Conservation (phyloP, 1,140 invertebrate genomes). For the Heliconius eleuchia region DNA sequence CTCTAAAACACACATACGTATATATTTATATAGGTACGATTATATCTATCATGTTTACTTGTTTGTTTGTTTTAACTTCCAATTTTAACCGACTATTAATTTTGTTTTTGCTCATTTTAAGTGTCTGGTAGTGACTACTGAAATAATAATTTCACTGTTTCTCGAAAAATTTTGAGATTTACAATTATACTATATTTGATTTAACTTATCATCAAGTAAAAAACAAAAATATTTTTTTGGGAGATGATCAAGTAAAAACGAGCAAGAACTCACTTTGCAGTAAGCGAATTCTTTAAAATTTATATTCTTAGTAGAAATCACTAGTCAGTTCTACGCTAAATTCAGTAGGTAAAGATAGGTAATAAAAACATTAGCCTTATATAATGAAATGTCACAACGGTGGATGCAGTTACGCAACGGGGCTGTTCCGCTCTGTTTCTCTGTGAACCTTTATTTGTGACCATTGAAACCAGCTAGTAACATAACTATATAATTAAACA, state of each 20-base stretch:
- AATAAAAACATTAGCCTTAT: conserved; percentile 15
- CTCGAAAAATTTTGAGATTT: too few relatives aligned
- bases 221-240: too few relatives aligned
- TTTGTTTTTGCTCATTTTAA: not conserved
- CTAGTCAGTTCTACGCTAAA: not conserved
- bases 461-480: not conserved
- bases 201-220: too few relatives aligned
- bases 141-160: too few relatives aligned
- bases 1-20: not conserved
- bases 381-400: conserved; percentile 26
- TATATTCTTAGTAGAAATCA: too few relatives aligned
- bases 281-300: too few relatives aligned
- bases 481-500: not conserved
- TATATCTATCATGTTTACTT: not conserved
- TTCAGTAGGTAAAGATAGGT: not conserved
- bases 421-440: conserved; percentile 49
- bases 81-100: not conserved
- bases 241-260: too few relatives aligned
- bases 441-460: not conserved
- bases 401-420: conserved; percentile 52
- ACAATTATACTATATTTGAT: too few relatives aligned
- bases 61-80: not conserved
- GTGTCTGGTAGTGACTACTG: not conserved
- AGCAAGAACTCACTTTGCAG: too few relatives aligned
- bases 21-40: not conserved